A percentile compares a stretch with the other conserved stretches of the same genome.
phyloP scores from a whole-genome alignment of 92 coral and sea anemone genomes.

The Epizoanthus illoricatus region DNA sequence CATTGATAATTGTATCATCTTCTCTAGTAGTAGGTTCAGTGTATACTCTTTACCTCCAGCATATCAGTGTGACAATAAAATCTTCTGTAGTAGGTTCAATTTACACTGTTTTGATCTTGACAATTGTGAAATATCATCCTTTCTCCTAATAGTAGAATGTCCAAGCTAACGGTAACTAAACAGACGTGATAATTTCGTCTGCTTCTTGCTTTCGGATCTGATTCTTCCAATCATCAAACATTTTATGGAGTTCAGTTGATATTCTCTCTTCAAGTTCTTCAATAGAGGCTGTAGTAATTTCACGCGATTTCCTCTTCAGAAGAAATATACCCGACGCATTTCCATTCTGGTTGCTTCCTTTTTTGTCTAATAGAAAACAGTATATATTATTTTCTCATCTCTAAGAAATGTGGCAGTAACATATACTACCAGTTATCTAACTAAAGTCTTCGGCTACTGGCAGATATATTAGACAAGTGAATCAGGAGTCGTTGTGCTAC shows the following conservation, averaged over 20 bases:
- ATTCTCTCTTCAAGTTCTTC: constrained; percentile 21
- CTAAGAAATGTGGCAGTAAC: too few species aligned
- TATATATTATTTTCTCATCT: neutral
- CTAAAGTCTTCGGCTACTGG: too few species aligned
- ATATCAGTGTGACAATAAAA: too few species aligned
- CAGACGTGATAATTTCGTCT: constrained; percentile 21
- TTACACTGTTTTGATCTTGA: neutral
- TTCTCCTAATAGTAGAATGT: neutral
- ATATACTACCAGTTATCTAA: neutral
- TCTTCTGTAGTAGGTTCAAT: neutral
- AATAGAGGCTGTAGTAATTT: constrained; percentile 25
- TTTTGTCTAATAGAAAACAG: neutral
- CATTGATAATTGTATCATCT: too few species aligned
- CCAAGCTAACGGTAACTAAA: neutral
- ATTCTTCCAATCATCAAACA: constrained; percentile 34
- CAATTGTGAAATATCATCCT: too few species aligned
- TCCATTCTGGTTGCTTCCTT: constrained; percentile 17
- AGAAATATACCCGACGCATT: neutral
- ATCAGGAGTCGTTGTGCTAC: too few species aligned
- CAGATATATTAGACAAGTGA: too few species aligned
- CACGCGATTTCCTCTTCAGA: constrained; percentile 8
- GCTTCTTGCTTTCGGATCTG: constrained; percentile 11
- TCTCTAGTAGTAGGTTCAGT: neutral
- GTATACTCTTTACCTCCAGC: neutral
- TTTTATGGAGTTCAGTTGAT: constrained; percentile 20